Evolutionary conservation across 2,113 vertebrate species (phyloP).

Genomic region (Scartelaos histophorus): DNA sequence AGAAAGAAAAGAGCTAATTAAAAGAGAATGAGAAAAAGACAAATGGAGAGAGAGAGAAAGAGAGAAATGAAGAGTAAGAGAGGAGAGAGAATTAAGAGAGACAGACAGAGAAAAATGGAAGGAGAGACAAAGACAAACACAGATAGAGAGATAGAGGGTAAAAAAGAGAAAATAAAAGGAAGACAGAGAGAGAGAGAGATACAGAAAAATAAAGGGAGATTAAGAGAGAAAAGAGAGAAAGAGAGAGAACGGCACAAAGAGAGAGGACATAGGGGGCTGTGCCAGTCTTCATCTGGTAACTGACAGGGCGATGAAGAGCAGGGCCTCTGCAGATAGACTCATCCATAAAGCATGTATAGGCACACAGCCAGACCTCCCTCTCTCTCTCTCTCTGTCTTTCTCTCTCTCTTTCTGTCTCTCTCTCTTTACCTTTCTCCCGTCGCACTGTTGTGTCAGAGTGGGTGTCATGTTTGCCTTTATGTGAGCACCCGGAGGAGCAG

Average conservation of each 20-base stretch:
- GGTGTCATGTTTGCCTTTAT: slow-evolving; percentile 19
- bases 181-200: no score
- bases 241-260: not conserved
- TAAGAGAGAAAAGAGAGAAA: no score
- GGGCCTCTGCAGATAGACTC: slow-evolving; percentile 59
- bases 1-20: no score
- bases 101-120: no score
- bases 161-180: no score
- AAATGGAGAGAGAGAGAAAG: no score
- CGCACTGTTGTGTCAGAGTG: slow-evolving; percentile 32
- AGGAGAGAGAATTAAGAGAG: no score
- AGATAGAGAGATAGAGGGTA: no score
- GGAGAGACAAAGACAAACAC: no score
- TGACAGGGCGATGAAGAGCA: slow-evolving; percentile 54
- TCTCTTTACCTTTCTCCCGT: slow-evolving; percentile 10
- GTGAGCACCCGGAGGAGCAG: slow-evolving; percentile 37
- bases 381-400: slow-evolving; percentile 12
- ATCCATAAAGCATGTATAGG: slow-evolving; percentile 66
- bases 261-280: slow-evolving; percentile 49
- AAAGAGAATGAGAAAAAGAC: no score
- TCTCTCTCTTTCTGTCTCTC: slow-evolving; percentile 21
- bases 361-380: slow-evolving; percentile 32
- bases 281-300: slow-evolving; percentile 61
- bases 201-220: no score
- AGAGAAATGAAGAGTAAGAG: no score